Conservation (phyloP, 2,797 vertebrate species). For the Rhadinocentrus ornatus region DNA sequence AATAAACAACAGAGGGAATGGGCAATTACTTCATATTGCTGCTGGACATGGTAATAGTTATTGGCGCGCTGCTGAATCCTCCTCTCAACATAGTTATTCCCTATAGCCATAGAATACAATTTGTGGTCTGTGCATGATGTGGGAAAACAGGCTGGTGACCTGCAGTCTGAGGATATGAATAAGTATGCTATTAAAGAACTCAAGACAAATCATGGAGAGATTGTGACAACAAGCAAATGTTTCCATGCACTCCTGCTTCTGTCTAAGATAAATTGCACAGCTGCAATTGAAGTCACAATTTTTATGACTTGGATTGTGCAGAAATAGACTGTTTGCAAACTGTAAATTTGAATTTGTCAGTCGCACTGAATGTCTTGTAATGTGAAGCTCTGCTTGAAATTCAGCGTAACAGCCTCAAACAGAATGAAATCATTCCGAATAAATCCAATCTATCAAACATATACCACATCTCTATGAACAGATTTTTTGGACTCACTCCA, state of each 20-base stretch:
- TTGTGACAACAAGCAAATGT: constrained; percentile 43
- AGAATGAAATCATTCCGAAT: constrained; percentile 10
- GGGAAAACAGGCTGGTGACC: constrained; percentile 52
- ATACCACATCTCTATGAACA: constrained; percentile 18
- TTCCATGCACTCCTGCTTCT: constrained; percentile 39
- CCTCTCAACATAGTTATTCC: constrained; percentile 59
- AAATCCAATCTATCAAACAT: constrained; percentile 1
- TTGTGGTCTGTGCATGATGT: constrained; percentile 62
- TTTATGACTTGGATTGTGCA: constrained; percentile 1
- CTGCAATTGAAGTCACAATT: not conserved
- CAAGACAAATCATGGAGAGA: constrained; percentile 49
- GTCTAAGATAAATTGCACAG: constrained; percentile 44
- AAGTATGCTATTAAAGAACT: constrained; percentile 62
- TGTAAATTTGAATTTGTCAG: constrained; percentile 19
- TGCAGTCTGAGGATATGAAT: constrained; percentile 63
- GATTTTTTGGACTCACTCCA: not conserved
- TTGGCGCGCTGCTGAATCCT: constrained; percentile 51
- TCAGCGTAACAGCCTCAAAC: constrained; percentile 3
- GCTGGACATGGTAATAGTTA: constrained; percentile 75
- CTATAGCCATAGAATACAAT: constrained; percentile 61
- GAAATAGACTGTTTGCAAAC: constrained; percentile 19
- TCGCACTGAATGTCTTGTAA: constrained; percentile 1
- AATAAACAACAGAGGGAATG: constrained; percentile 79
- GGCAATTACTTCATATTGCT: constrained; percentile 80
- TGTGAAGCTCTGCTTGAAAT: constrained; percentile 16